A percentile compares a stretch with the other conserved stretches of the same genome.
Evolutionary conservation across 2,888 invertebrate species (phyloP).

Genomic region (Amphipoea lucens): DNA sequence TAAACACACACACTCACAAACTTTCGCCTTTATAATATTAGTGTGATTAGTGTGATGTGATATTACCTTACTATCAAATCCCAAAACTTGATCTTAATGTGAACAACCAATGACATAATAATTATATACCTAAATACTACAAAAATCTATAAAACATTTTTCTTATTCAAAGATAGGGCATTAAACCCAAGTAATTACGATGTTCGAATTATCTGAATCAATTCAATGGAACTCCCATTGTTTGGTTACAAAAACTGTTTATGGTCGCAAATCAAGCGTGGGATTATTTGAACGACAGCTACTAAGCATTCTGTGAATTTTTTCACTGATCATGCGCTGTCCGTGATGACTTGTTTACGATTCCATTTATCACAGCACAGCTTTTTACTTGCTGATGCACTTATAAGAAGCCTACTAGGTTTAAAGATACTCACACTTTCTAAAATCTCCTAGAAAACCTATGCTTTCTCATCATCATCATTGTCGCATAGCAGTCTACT

Average conservation of each 20-base stretch:
- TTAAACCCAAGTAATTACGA: slow-evolving; percentile 25
- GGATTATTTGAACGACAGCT: slow-evolving; percentile 44
- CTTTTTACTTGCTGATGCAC: slow-evolving; percentile 32
- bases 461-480: neutral
- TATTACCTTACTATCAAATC: neutral
- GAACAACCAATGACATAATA: neutral
- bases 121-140: neutral
- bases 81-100: neutral
- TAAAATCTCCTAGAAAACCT: neutral
- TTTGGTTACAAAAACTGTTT: slow-evolving; percentile 48
- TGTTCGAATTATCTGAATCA: slow-evolving; percentile 37
- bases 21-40: too few relatives aligned
- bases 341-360: slow-evolving; percentile 25
- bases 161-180: slow-evolving; percentile 24
- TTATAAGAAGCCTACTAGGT: neutral
- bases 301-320: slow-evolving; percentile 57
- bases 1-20: too few relatives aligned
- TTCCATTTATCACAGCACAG: slow-evolving; percentile 13
- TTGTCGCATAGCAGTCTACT: neutral
- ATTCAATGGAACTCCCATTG: slow-evolving; percentile 44
- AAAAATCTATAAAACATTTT: neutral
- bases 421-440: slow-evolving; percentile 20
- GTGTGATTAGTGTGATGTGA: neutral
- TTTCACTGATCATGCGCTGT: slow-evolving; percentile 24
- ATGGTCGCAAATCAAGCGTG: slow-evolving; percentile 55